Percentiles rank a stretch among this genome's conserved stretches.
Evolutionary conservation across 2,113 vertebrate species (phyloP).

Genomic region (Hydrochoerus hydrochaeris): DNA sequence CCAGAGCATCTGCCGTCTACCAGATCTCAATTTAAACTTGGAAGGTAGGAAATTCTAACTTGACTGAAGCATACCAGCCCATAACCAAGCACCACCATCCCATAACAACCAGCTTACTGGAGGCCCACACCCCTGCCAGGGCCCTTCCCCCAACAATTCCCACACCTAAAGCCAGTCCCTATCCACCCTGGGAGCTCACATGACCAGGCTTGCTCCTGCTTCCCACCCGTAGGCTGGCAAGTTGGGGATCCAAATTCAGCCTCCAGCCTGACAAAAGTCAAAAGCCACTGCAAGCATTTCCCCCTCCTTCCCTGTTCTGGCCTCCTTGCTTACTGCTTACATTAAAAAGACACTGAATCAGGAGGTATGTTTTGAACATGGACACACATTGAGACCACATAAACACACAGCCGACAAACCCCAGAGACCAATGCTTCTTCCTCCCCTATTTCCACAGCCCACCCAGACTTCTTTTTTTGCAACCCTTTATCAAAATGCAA

Average conservation of each 20-base stretch:
- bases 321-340: not conserved
- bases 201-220: not conserved
- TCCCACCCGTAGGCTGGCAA: not conserved
- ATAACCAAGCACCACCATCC: conserved; percentile 20
- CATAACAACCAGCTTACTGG: not conserved
- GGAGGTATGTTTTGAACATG: not conserved
- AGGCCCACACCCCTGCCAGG: not conserved
- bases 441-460: conserved; percentile 14
- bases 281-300: not conserved
- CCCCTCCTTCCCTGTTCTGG: not conserved
- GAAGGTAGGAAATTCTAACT: conserved; percentile 22
- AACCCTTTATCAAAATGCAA: conserved; percentile 36
- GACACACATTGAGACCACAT: conserved; percentile 37
- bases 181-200: not conserved
- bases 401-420: conserved; percentile 14
- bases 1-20: not conserved
- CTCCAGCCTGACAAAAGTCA: conserved; percentile 32
- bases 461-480: not conserved
- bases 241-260: conserved; percentile 35
- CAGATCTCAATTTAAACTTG: conserved; percentile 6
- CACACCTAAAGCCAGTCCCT: conserved; percentile 53
- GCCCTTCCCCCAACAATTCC: conserved; percentile 15
- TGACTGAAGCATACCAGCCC: not conserved
- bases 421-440: not conserved
- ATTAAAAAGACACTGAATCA: conserved; percentile 22